Conservation (phyloP, 2,888 invertebrate genomes). For the Poecilus cupreus region DNA sequence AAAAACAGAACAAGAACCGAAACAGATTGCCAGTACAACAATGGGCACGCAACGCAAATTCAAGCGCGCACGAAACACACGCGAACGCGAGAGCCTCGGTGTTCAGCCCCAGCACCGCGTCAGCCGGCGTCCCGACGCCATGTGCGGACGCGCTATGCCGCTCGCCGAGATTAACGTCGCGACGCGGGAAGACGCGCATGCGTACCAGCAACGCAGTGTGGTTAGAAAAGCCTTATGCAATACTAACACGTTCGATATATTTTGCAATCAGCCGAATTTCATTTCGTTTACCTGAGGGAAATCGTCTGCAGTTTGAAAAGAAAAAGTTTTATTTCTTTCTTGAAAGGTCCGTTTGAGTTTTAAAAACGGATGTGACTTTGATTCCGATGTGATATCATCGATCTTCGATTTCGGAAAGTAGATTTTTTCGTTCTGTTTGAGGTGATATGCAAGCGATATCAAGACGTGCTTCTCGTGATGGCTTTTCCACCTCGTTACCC, state of each 20-base stretch:
- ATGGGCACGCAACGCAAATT: background rate
- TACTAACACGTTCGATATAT: conserved; percentile 59
- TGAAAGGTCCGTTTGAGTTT: conserved; percentile 52
- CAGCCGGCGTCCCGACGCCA: conserved; percentile 67
- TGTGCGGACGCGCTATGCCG: conserved; percentile 69
- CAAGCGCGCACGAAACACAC: conserved; percentile 15
- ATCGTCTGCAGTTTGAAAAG: conserved; percentile 50
- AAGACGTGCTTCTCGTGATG: background rate
- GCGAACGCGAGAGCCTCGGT: conserved; percentile 16
- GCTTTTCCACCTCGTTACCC: conserved; percentile 30
- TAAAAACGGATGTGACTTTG: conserved; percentile 54
- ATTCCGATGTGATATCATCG: conserved; percentile 50
- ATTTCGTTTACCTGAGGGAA: conserved; percentile 52
- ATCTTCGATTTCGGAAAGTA: conserved; percentile 43
- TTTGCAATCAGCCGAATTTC: conserved; percentile 55
- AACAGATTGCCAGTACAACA: conserved; percentile 9
- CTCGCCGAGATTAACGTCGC: conserved; percentile 65
- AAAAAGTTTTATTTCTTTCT: conserved; percentile 50
- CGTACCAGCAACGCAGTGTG: conserved; percentile 35
- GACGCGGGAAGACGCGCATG: conserved; percentile 58
- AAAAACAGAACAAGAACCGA: conserved; percentile 26
- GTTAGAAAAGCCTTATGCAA: conserved; percentile 59
- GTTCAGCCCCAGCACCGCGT: conserved; percentile 60
- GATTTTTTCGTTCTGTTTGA: conserved; percentile 28
- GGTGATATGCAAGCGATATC: conserved; percentile 32